Conservation (phyloP, 2,113 vertebrate genomes). For the Mobula hypostoma region DNA sequence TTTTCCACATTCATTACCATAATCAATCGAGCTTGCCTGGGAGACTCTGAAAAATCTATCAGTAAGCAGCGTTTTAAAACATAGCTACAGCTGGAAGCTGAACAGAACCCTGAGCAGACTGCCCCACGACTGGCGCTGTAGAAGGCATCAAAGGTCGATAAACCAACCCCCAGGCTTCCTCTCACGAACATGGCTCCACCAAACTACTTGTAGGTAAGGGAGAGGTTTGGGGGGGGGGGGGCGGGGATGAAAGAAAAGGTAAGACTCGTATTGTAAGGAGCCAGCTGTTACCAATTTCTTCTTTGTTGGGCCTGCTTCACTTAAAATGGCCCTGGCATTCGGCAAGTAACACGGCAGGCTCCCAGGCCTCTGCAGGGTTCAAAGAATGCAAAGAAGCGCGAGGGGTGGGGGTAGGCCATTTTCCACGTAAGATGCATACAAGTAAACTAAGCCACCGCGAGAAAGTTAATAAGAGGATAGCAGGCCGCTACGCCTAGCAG, state of each 20-base stretch:
- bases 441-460: not conserved
- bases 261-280: not conserved
- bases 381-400: not conserved
- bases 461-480: not conserved
- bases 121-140: not conserved
- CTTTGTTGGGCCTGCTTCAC: not conserved
- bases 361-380: not conserved
- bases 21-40: constrained; percentile 50
- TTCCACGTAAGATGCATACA: not conserved
- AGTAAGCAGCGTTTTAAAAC: constrained; percentile 44
- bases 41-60: constrained; percentile 46
- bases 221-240: too few relatives aligned
- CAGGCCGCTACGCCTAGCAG: not conserved
- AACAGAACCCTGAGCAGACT: not conserved
- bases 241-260: too few relatives aligned
- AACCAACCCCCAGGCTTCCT: not conserved
- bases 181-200: not conserved
- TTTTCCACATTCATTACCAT: constrained; percentile 63
- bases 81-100: constrained; percentile 40
- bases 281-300: not conserved
- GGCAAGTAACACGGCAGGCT: not conserved
- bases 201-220: not conserved
- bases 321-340: not conserved
- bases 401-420: not conserved
- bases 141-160: not conserved